Percentiles rank a stretch among this genome's conserved stretches.
phyloP scores from a whole-genome alignment of 2,888 invertebrate genomes.

The Bellardia bayeri region DNA sequence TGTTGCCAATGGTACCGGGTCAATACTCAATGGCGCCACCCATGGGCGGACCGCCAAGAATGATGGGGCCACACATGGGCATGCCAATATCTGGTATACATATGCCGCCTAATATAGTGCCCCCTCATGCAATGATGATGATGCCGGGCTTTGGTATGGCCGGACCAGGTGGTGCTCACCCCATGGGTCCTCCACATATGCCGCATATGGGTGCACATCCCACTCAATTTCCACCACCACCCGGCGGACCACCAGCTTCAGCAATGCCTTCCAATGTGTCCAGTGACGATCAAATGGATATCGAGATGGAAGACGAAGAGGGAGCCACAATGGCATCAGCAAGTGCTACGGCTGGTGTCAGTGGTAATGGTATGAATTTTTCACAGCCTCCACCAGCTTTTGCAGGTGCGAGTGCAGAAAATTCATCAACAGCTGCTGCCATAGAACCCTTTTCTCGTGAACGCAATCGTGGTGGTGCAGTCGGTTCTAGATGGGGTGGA shows the following conservation, averaged over 20 bases:
- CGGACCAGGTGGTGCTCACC: slow-evolving; percentile 74
- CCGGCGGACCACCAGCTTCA: slow-evolving; percentile 72
- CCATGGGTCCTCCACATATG: slow-evolving; percentile 74
- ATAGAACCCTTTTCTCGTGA: slow-evolving; percentile 80
- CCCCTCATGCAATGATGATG: slow-evolving; percentile 81
- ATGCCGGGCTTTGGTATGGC: slow-evolving; percentile 83
- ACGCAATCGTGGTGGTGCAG: slow-evolving; percentile 76
- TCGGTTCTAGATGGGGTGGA: slow-evolving; percentile 81
- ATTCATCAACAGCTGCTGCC: slow-evolving; percentile 68
- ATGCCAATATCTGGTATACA: slow-evolving; percentile 77
- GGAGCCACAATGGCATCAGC: slow-evolving; percentile 71
- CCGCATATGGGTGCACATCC: slow-evolving; percentile 79
- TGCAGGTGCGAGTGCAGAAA: slow-evolving; percentile 64
- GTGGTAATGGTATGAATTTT: slow-evolving; percentile 81
- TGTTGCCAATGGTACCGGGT: slow-evolving; percentile 74
- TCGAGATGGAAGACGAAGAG: slow-evolving; percentile 89
- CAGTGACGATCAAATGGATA: slow-evolving; percentile 91
- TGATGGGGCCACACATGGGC: slow-evolving; percentile 76
- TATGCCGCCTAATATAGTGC: slow-evolving; percentile 81
- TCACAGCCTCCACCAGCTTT: slow-evolving; percentile 84
- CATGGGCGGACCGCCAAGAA: slow-evolving; percentile 84
- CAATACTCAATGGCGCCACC: slow-evolving; percentile 80
- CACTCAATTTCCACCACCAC: slow-evolving; percentile 80
- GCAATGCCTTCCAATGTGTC: slow-evolving; percentile 77
- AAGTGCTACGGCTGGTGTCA: slow-evolving; percentile 55